These are phyloP conservation scores for Epizoanthus fatuus DNA, from an alignment of 92 coral and sea anemone species.

Conservation along the genomic window DNA sequence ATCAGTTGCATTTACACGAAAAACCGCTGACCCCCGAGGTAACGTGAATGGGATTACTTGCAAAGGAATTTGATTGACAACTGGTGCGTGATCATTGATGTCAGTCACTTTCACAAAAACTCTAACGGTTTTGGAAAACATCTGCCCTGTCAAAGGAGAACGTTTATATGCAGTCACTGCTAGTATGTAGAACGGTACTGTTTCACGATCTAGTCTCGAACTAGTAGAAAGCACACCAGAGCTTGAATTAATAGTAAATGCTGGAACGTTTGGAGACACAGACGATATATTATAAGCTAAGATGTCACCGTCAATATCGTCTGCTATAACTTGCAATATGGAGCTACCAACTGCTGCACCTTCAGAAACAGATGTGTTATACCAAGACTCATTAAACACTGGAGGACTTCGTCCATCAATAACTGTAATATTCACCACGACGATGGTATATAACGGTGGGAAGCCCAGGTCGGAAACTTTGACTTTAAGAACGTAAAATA, in stretches of 20 bases:
- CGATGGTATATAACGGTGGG: conserved; percentile 1
- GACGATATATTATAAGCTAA: neutral
- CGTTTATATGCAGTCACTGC: conserved; percentile 34
- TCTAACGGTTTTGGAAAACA: conserved; percentile 30
- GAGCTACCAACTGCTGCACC: neutral
- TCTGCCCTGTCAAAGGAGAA: conserved; percentile 59
- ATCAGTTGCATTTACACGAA: conserved; percentile 57
- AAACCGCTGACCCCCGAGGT: conserved; percentile 24
- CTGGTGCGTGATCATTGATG: conserved; percentile 51
- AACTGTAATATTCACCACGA: conserved; percentile 21
- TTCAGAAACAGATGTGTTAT: conserved; percentile 7
- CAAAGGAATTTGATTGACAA: conserved; percentile 27
- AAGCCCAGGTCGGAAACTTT: conserved; percentile 22
- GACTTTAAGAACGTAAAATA: neutral
- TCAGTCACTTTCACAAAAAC: conserved; percentile 43
- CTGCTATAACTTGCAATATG: neutral
- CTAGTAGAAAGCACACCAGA: conserved; percentile 37
- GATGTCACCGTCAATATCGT: neutral
- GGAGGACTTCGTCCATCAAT: conserved; percentile 45
- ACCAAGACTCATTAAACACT: conserved; percentile 34
- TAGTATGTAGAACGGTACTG: conserved; percentile 17
- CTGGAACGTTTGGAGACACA: neutral
- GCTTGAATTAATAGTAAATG: conserved; percentile 27
- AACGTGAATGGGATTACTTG: conserved; percentile 52
- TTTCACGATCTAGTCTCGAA: conserved; percentile 44